These are phyloP conservation scores for Drosophila affinis DNA, from an alignment of 2,888 invertebrate species.

Conservation along the genomic window DNA sequence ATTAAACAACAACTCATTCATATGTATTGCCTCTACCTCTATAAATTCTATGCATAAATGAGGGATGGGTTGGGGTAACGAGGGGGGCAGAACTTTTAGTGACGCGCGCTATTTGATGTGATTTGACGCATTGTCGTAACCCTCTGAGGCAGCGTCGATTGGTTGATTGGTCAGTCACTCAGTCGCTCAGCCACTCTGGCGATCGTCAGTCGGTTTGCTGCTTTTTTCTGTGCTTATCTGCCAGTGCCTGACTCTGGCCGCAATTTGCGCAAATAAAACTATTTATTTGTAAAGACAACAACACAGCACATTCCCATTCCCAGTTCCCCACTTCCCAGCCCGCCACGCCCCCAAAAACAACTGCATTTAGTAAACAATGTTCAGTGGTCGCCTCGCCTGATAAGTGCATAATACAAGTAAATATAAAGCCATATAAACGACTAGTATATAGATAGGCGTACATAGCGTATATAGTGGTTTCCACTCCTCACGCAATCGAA, in stretches of 20 bases:
- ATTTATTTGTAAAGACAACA: conserved; percentile 54
- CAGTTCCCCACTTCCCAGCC: neutral
- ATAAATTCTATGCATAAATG: conserved; percentile 48
- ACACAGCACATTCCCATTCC: conserved; percentile 13
- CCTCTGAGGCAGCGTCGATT: conserved; percentile 23
- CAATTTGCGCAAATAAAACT: conserved; percentile 78
- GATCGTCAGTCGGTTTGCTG: conserved; percentile 24
- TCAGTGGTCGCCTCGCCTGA: conserved; percentile 53
- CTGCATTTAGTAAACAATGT: conserved; percentile 70
- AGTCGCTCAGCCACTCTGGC: conserved; percentile 25
- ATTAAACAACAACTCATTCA: conserved; percentile 10
- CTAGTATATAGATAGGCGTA: conserved; percentile 23
- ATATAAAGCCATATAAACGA: conserved; percentile 13
- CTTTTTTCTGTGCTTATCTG: conserved; percentile 55
- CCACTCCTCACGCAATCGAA: conserved; percentile 39
- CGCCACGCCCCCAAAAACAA: conserved; percentile 7
- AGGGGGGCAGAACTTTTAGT: conserved; percentile 32
- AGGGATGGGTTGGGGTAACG: neutral
- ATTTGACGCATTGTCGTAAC: conserved; percentile 69
- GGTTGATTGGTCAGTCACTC: conserved; percentile 48
- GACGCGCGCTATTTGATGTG: conserved; percentile 68
- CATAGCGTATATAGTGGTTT: neutral
- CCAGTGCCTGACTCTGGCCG: conserved; percentile 44
- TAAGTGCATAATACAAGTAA: conserved; percentile 37
- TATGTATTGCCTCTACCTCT: conserved; percentile 30